Evolutionary conservation across 2,797 vertebrate species (phyloP).

Genomic region (Kryptolebias ocellatus): DNA sequence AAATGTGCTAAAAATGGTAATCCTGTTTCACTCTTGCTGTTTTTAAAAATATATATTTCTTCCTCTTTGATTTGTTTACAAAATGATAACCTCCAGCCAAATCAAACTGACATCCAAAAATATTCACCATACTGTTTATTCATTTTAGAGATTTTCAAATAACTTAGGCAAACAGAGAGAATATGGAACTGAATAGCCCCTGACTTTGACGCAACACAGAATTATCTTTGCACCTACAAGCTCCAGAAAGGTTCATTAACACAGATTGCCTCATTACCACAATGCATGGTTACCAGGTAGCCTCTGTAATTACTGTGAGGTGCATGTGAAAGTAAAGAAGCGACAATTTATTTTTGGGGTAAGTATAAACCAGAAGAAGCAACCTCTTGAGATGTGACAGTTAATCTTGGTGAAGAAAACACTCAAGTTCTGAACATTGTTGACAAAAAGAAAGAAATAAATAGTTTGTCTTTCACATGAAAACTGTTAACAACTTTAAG

Average conservation of each 20-base stretch:
- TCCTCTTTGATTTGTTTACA: too few species aligned
- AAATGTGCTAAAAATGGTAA: slow-evolving; percentile 9
- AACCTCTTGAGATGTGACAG: background rate
- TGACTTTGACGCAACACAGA: slow-evolving; percentile 39
- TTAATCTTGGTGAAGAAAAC: background rate
- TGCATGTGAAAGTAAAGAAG: background rate
- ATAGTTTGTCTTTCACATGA: too few species aligned
- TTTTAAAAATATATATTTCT: background rate
- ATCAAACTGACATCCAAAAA: slow-evolving; percentile 53
- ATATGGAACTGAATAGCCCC: slow-evolving; percentile 49
- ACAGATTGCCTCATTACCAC: slow-evolving; percentile 78
- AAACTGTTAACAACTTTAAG: too few species aligned
- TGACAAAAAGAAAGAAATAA: too few species aligned
- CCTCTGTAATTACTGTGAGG: slow-evolving; percentile 48
- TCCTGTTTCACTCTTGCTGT: slow-evolving; percentile 11
- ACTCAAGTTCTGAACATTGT: background rate
- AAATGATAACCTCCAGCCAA: slow-evolving; percentile 24
- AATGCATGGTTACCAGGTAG: slow-evolving; percentile 60
- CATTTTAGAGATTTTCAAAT: background rate
- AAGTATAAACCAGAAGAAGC: background rate
- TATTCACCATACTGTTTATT: background rate
- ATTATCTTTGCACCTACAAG: slow-evolving; percentile 60
- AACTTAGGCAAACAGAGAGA: slow-evolving; percentile 13
- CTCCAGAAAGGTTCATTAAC: slow-evolving; percentile 68
- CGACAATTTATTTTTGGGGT: background rate